phyloP scores from a whole-genome alignment of 2,888 invertebrate species.

The Diadegma fenestrale region DNA sequence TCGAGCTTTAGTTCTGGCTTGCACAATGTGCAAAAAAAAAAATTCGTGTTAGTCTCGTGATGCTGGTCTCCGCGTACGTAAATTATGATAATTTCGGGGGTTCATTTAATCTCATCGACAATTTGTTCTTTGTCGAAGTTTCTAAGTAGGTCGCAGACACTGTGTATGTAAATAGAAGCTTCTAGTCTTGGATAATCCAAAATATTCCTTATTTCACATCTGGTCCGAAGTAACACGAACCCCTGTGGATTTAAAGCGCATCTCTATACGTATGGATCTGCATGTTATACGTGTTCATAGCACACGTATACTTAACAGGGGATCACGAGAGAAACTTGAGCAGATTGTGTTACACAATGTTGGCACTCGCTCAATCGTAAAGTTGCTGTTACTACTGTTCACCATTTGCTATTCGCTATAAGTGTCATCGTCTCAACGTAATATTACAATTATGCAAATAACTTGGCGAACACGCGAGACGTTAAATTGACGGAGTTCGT shows the following conservation, averaged over 20 bases:
- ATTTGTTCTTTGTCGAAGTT: neutral
- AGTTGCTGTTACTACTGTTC: conserved; percentile 44
- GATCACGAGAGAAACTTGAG: conserved; percentile 58
- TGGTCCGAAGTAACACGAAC: conserved; percentile 6
- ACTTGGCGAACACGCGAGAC: conserved; percentile 30
- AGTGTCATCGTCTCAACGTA: conserved; percentile 57
- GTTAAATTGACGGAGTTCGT: conserved; percentile 39
- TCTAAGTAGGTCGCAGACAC: neutral
- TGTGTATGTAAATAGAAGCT: neutral
- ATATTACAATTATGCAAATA: conserved; percentile 65
- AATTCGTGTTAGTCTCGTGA: neutral
- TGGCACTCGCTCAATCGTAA: conserved; percentile 62
- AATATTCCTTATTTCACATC: conserved; percentile 8
- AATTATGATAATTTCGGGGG: neutral
- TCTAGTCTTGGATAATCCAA: neutral
- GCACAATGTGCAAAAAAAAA: too few species aligned
- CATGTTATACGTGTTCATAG: neutral
- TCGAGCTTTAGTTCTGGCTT: too few species aligned
- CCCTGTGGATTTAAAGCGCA: conserved; percentile 1
- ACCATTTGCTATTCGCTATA: conserved; percentile 23
- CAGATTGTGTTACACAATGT: conserved; percentile 67
- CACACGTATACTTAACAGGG: conserved; percentile 34
- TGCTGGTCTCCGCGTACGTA: neutral
- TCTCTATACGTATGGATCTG: neutral
- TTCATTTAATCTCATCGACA: neutral